phyloP scores from a whole-genome alignment of 2,113 vertebrate genomes.

The Calypte anna region DNA sequence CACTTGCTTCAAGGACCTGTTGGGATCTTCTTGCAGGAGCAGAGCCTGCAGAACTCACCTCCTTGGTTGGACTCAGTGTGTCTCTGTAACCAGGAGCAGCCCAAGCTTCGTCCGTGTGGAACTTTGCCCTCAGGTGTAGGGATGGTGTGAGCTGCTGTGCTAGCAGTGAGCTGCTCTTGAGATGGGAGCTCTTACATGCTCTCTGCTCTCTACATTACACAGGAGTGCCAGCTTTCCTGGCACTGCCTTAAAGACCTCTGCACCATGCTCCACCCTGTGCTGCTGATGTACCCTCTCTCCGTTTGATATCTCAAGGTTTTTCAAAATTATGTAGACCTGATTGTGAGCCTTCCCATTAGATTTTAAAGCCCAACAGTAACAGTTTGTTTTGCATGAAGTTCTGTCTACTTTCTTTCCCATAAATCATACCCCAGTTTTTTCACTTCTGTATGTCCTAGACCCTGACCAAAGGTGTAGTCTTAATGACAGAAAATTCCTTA shows the following conservation, averaged over 20 bases:
- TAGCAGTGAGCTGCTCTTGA: background rate
- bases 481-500: background rate
- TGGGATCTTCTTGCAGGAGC: background rate
- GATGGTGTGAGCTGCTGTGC: rapidly evolving
- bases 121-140: background rate
- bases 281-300: background rate
- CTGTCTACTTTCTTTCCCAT: background rate
- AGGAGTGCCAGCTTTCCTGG: background rate
- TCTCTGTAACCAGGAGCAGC: background rate
- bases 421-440: background rate
- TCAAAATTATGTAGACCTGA: background rate
- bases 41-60: background rate
- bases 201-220: rapidly evolving
- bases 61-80: background rate
- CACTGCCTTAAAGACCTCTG: background rate
- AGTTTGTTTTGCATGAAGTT: background rate
- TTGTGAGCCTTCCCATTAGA: background rate
- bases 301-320: background rate
- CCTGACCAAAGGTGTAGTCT: background rate
- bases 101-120: rapidly evolving
- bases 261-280: background rate
- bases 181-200: background rate
- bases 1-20: background rate
- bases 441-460: background rate
- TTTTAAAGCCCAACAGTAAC: background rate